Percentiles rank a stretch among this genome's conserved stretches.
phyloP scores from a whole-genome alignment of 2,113 vertebrate species.

The Elachura formosa region DNA sequence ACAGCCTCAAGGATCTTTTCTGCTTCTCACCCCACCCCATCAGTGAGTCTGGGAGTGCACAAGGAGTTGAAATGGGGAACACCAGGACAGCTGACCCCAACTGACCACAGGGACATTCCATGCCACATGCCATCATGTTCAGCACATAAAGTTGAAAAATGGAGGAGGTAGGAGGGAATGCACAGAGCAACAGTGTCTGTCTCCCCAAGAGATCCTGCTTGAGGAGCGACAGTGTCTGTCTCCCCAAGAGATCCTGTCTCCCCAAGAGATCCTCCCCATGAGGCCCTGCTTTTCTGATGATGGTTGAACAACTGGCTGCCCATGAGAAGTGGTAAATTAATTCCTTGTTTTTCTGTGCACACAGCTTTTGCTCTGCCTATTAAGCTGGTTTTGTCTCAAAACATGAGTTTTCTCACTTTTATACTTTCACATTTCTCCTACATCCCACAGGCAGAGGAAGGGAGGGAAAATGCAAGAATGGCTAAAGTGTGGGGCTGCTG shows the following conservation, averaged over 20 bases:
- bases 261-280: too few species aligned
- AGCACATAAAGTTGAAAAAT: neutral
- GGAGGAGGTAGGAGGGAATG: fast-evolving
- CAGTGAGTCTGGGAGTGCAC: fast-evolving
- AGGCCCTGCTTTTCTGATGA: neutral
- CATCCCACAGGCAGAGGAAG: neutral
- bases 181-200: fast-evolving
- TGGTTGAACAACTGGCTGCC: neutral
- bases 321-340: neutral
- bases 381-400: neutral
- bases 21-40: fast-evolving
- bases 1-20: neutral
- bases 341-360: neutral
- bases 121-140: fast-evolving
- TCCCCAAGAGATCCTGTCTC: neutral
- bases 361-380: neutral
- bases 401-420: neutral
- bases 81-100: neutral
- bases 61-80: neutral
- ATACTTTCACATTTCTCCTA: fast-evolving
- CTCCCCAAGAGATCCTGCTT: too few species aligned
- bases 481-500: neutral
- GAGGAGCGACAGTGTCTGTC: neutral
- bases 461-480: fast-evolving
- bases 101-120: neutral